These are phyloP conservation scores for Apoda limacodes DNA, from an alignment of 2,888 invertebrate species.

Conservation along the genomic window DNA sequence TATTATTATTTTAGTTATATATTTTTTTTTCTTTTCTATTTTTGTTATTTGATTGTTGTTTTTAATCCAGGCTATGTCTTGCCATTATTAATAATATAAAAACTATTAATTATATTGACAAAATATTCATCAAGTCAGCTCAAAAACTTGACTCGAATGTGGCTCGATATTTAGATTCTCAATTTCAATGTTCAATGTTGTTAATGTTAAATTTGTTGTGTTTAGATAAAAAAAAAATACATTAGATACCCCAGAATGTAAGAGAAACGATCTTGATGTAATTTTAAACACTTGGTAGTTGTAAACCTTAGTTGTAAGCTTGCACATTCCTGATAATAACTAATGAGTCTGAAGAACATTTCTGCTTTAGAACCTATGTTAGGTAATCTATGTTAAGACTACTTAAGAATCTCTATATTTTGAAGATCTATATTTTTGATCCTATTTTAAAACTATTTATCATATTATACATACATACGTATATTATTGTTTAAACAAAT, in stretches of 20 bases:
- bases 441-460: constrained; percentile 42
- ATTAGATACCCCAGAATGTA: constrained; percentile 41
- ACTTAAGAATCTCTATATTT: constrained; percentile 58
- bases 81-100: constrained; percentile 30
- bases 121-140: constrained; percentile 70
- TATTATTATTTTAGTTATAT: constrained; percentile 21
- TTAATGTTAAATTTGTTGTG: constrained; percentile 35
- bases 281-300: constrained; percentile 43
- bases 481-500: constrained; percentile 40
- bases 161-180: constrained; percentile 47
- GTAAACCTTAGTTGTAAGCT: constrained; percentile 52
- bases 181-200: constrained; percentile 46
- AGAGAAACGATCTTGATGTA: too few species aligned
- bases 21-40: constrained; percentile 18
- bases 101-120: constrained; percentile 32
- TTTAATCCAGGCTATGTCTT: constrained; percentile 27
- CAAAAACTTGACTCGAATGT: constrained; percentile 55
- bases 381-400: constrained; percentile 32
- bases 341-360: constrained; percentile 63
- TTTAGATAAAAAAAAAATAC: constrained; percentile 21
- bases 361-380: constrained; percentile 56
- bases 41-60: background rate
- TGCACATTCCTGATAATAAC: constrained; percentile 59
- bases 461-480: constrained; percentile 55
- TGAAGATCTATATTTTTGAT: constrained; percentile 64